A percentile compares a stretch with the other conserved stretches of the same genome.
Conservation (phyloP, 2,113 vertebrate species). For the Anser cygnoides region DNA sequence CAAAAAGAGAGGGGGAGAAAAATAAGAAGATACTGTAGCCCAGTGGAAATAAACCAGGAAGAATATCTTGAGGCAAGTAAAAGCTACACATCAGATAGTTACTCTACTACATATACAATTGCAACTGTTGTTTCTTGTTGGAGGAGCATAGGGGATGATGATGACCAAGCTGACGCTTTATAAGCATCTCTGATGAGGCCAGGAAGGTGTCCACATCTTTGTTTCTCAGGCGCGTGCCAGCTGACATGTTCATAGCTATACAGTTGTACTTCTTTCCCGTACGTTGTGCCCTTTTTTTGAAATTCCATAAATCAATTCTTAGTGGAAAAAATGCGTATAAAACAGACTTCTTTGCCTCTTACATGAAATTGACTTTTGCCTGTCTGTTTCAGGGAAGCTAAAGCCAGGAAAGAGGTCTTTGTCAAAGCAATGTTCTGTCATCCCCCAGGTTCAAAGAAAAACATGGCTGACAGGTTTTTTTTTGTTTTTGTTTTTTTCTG, state of each 20-base stretch:
- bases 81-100: background rate
- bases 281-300: background rate
- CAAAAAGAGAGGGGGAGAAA: background rate
- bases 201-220: background rate
- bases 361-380: accelerated
- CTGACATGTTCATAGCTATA: background rate
- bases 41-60: background rate
- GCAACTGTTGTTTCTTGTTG: background rate
- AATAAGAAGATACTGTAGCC: background rate
- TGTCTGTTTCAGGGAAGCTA: background rate
- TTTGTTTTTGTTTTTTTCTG: background rate
- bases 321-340: background rate
- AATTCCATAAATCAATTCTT: background rate
- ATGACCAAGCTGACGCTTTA: background rate
- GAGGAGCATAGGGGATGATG: too few species aligned
- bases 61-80: background rate
- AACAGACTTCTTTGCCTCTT: background rate
- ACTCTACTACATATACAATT: background rate
- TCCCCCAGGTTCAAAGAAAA: background rate
- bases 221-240: background rate
- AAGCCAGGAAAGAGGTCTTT: background rate
- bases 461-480: background rate
- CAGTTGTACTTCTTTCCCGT: background rate
- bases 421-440: background rate
- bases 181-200: background rate